phyloP scores from a whole-genome alignment of 2,888 invertebrate genomes.

The Metalampra italica region DNA sequence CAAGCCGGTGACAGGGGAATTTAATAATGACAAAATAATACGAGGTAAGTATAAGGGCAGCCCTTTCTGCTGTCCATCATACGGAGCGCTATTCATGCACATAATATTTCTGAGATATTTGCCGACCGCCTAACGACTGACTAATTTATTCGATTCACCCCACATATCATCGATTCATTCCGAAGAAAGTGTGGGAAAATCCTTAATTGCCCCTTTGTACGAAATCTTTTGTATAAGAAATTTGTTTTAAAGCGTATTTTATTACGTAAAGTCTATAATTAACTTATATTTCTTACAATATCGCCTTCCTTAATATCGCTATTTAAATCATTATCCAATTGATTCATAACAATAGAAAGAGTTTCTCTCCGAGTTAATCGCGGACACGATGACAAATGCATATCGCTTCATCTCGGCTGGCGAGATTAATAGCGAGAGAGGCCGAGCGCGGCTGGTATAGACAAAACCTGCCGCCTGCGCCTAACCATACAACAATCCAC shows the following conservation, averaged over 20 bases:
- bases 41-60: constrained; percentile 72
- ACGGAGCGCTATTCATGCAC: constrained; percentile 72
- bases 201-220: background rate
- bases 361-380: constrained; percentile 69
- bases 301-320: constrained; percentile 32
- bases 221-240: too few relatives aligned
- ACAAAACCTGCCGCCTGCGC: constrained; percentile 69
- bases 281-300: background rate
- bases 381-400: constrained; percentile 73
- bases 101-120: constrained; percentile 72
- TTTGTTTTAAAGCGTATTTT: background rate
- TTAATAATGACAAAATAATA: constrained; percentile 80
- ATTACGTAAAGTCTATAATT: background rate
- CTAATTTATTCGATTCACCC: constrained; percentile 58
- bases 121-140: constrained; percentile 68
- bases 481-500: constrained; percentile 55
- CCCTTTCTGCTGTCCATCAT: constrained; percentile 78
- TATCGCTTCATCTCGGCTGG: constrained; percentile 71
- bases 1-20: constrained; percentile 71
- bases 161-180: background rate
- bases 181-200: background rate
- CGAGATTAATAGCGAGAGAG: constrained; percentile 71
- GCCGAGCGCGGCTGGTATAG: constrained; percentile 58
- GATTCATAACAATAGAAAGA: constrained; percentile 67
- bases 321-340: constrained; percentile 66